Conservation (phyloP, 2,888 invertebrate genomes). For the Drosophila neotestacea region DNA sequence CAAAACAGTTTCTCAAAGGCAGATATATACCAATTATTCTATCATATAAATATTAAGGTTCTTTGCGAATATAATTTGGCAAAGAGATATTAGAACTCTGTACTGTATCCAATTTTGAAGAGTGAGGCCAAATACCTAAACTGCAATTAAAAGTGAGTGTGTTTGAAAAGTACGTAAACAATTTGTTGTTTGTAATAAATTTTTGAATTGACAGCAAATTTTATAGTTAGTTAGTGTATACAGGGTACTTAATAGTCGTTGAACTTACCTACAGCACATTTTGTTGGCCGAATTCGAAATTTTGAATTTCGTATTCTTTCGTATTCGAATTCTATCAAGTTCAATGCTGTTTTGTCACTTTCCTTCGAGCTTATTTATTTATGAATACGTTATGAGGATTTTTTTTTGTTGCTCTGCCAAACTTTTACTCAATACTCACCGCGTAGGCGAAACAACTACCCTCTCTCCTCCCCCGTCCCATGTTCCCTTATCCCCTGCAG, state of each 20-base stretch:
- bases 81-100: no score
- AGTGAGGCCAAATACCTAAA: no score
- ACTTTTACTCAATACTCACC: slow-evolving; percentile 14
- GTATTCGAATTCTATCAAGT: slow-evolving; percentile 35
- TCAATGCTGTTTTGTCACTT: slow-evolving; percentile 46
- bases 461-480: no score
- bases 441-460: slow-evolving; percentile 11
- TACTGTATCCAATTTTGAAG: no score
- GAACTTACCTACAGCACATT: neutral
- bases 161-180: no score
- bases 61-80: no score
- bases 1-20: no score
- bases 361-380: slow-evolving; percentile 32
- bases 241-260: neutral
- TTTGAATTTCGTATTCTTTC: slow-evolving; percentile 7
- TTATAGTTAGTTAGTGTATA: neutral
- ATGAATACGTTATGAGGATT: slow-evolving; percentile 22
- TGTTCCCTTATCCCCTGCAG: neutral
- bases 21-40: no score
- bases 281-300: neutral
- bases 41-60: no score
- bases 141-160: no score
- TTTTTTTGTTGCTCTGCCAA: slow-evolving; percentile 28
- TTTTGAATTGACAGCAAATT: no score
- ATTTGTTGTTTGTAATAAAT: no score